phyloP scores from a whole-genome alignment of 1,140 invertebrate species.

The Pararge aegeria region DNA sequence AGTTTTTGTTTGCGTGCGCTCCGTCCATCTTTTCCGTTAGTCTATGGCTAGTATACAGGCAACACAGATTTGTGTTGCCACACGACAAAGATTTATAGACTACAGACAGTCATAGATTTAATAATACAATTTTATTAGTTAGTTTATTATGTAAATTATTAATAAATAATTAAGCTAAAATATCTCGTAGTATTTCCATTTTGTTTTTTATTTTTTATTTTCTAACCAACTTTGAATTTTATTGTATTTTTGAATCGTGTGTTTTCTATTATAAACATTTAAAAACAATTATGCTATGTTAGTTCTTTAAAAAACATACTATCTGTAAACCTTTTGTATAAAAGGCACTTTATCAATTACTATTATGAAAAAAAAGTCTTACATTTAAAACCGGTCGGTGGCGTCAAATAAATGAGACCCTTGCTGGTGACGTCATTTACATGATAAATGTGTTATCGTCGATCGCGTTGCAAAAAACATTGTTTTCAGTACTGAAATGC shows the following conservation, averaged over 20 bases:
- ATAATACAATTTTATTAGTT: not conserved
- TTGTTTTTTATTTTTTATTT: not conserved
- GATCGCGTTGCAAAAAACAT: too few species aligned
- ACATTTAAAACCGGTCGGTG: too few species aligned
- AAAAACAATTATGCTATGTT: not conserved
- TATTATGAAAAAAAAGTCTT: not conserved
- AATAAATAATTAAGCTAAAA: not conserved
- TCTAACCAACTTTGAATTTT: too few species aligned
- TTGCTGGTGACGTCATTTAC: too few species aligned
- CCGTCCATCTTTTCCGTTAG: not conserved
- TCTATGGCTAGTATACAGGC: not conserved
- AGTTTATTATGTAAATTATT: not conserved
- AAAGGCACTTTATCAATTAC: not conserved
- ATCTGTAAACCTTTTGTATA: not conserved
- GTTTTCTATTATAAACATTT: too few species aligned
- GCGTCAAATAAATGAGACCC: too few species aligned
- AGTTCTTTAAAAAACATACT: not conserved
- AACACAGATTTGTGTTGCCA: constrained; percentile 12
- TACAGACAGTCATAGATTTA: constrained; percentile 22
- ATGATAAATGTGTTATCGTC: too few species aligned
- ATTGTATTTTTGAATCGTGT: too few species aligned
- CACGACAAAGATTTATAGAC: constrained; percentile 6
- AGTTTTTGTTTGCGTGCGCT: not conserved
- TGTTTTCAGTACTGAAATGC: too few species aligned
- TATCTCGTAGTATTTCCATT: not conserved